Percentiles rank a stretch among this genome's conserved stretches.
Evolutionary conservation across 2,888 invertebrate species (phyloP).

Genomic region (Celastrina argiolus): DNA sequence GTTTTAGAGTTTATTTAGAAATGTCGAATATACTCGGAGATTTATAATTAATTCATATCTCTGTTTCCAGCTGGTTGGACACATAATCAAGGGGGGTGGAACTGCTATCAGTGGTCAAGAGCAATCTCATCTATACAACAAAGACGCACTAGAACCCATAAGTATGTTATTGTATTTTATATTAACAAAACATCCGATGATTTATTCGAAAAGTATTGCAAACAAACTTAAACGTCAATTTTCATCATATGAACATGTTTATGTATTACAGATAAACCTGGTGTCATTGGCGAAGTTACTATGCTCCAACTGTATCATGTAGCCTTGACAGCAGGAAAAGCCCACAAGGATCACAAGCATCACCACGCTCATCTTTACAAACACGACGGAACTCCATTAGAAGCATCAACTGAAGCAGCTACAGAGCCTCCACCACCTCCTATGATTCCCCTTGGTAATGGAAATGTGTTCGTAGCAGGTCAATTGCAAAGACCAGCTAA

Average conservation of each 20-base stretch:
- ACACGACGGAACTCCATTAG: conserved; percentile 82
- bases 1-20: not conserved
- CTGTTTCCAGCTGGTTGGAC: conserved; percentile 83
- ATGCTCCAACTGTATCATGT: conserved; percentile 89
- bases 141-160: conserved; percentile 50
- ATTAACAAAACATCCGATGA: too few relatives aligned
- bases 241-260: not conserved
- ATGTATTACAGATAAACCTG: conserved; percentile 74
- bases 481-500: conserved; percentile 79
- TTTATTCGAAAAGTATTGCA: too few relatives aligned
- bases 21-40: not conserved
- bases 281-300: conserved; percentile 86
- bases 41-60: not conserved
- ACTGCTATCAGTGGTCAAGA: conserved; percentile 86
- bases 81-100: conserved; percentile 86
- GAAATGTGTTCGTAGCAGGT: conserved; percentile 80
- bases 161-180: conserved; percentile 43
- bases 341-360: conserved; percentile 91
- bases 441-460: conserved; percentile 65
- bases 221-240: too few relatives aligned
- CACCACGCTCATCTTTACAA: conserved; percentile 90
- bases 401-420: conserved; percentile 77
- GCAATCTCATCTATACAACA: conserved; percentile 68
- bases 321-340: conserved; percentile 90
- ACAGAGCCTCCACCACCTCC: conserved; percentile 72